A percentile compares a stretch with the other conserved stretches of the same genome.
Evolutionary conservation across 2,113 vertebrate species (phyloP).

Genomic region (Labrus mixtus): DNA sequence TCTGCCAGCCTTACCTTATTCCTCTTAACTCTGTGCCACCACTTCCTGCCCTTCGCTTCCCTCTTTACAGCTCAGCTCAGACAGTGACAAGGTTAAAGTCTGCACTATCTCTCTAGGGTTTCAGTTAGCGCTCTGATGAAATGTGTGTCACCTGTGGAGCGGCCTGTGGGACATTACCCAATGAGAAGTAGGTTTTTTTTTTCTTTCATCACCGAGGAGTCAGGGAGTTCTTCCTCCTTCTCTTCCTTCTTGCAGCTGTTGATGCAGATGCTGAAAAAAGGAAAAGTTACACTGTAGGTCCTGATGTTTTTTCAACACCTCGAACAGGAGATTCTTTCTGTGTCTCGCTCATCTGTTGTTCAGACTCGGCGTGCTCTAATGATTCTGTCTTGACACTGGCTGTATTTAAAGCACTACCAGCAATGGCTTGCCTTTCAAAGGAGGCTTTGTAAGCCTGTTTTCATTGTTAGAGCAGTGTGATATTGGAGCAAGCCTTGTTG

Average conservation of each 20-base stretch:
- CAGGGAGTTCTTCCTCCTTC: constrained; percentile 29
- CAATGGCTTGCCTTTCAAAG: constrained; percentile 47
- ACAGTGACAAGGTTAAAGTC: constrained; percentile 70
- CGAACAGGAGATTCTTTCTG: constrained; percentile 22
- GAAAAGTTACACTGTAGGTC: not conserved
- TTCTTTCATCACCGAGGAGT: constrained; percentile 38
- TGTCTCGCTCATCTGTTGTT: not conserved
- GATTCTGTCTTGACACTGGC: constrained; percentile 29
- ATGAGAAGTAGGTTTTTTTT: constrained; percentile 48
- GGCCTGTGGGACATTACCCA: constrained; percentile 49
- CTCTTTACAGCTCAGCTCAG: constrained; percentile 45
- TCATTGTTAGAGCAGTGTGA: constrained; percentile 38
- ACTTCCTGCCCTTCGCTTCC: constrained; percentile 39
- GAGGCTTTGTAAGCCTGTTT: constrained; percentile 31
- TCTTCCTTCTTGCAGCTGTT: not conserved
- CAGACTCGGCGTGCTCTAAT: not conserved
- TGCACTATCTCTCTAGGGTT: constrained; percentile 50
- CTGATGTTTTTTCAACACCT: not conserved
- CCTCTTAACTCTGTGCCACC: constrained; percentile 60
- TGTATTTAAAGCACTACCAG: constrained; percentile 24
- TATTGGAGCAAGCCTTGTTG: constrained; percentile 62
- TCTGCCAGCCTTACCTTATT: constrained; percentile 56
- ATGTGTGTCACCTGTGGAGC: constrained; percentile 62
- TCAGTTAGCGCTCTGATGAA: constrained; percentile 60
- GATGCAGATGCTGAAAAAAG: not conserved